A percentile compares a stretch with the other conserved stretches of the same genome.
phyloP scores from a whole-genome alignment of 2,113 vertebrate species.

The Sorex fumeus region DNA sequence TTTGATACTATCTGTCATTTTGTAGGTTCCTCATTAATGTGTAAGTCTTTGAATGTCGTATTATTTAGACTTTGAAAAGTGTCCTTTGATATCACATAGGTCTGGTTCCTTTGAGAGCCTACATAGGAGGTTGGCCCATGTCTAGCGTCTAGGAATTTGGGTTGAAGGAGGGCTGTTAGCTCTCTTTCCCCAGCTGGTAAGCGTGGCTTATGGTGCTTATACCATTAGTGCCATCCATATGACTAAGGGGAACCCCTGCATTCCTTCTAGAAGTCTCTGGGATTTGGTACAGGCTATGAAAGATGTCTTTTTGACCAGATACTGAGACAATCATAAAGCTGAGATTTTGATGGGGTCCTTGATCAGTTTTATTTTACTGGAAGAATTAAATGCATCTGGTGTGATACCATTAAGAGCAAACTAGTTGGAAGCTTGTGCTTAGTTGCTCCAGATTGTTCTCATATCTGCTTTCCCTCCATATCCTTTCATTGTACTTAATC shows the following conservation, averaged over 20 bases:
- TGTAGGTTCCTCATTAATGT: not conserved
- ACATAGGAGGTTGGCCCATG: not conserved
- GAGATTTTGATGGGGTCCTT: not conserved
- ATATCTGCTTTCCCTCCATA: not conserved
- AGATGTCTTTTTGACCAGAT: not conserved
- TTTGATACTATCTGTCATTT: not conserved
- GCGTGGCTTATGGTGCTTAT: not conserved
- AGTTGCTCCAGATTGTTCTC: not conserved
- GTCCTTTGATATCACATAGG: not conserved
- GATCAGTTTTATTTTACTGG: not conserved
- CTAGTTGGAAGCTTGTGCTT: not conserved
- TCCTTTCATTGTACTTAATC: not conserved
- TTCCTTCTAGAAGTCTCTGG: not conserved
- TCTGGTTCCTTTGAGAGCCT: not conserved
- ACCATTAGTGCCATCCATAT: not conserved
- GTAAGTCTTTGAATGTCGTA: not conserved
- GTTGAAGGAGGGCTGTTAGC: not conserved
- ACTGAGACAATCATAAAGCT: accelerated
- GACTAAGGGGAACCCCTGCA: not conserved
- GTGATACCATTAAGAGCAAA: not conserved
- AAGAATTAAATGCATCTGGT: not conserved
- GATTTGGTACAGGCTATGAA: not conserved
- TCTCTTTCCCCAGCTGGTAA: not conserved
- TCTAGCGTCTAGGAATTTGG: not conserved
- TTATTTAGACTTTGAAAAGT: not conserved